Percentiles rank a stretch among this genome's conserved stretches.
Conservation (phyloP, 2,113 vertebrate genomes). For the Anoura caudifer region DNA sequence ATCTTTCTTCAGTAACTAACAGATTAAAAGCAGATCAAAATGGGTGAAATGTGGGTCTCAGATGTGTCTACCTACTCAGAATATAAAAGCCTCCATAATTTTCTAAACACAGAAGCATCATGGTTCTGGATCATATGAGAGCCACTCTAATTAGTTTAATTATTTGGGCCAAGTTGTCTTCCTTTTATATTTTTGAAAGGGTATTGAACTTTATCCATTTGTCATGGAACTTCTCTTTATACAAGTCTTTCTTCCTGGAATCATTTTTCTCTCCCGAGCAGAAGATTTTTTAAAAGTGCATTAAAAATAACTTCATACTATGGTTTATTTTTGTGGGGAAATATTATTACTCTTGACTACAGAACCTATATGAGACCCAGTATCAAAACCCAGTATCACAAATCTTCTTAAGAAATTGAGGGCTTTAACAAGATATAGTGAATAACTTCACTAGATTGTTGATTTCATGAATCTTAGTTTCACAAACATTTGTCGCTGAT, state of each 20-base stretch:
- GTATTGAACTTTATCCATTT: neutral
- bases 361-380: neutral
- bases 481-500: neutral
- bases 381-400: neutral
- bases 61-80: neutral
- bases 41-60: neutral
- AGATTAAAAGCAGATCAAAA: neutral
- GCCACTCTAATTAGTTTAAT: neutral
- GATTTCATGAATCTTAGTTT: neutral
- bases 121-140: neutral
- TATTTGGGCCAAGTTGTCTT: neutral
- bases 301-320: neutral
- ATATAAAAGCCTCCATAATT: neutral
- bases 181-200: neutral
- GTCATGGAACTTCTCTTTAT: neutral
- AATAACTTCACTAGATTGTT: neutral
- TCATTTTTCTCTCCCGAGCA: neutral
- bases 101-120: neutral
- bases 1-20: neutral
- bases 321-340: neutral
- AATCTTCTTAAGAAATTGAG: neutral
- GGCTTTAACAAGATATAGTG: neutral
- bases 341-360: neutral
- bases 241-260: neutral
- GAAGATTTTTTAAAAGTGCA: neutral